Percentiles rank a stretch among this genome's conserved stretches.
These are phyloP conservation scores for Numida meleagris DNA, from an alignment of 2,113 vertebrate species.

Conservation along the genomic window DNA sequence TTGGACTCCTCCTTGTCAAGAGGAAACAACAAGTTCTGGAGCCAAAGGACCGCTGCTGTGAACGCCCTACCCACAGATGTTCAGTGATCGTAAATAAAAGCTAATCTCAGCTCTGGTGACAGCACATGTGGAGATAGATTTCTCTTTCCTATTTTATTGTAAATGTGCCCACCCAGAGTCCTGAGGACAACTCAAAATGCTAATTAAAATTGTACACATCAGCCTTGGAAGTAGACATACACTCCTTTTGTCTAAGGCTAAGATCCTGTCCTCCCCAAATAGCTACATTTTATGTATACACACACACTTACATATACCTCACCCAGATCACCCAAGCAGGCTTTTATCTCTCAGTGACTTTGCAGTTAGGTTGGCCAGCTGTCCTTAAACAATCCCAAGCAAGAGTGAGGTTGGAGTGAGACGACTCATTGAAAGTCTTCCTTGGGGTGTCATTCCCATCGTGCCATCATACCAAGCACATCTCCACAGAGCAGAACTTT, in stretches of 20 bases:
- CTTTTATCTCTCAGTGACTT: neutral
- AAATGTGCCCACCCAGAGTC: neutral
- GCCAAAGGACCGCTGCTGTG: neutral
- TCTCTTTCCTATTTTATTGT: neutral
- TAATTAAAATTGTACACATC: neutral
- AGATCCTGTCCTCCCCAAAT: neutral
- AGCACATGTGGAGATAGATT: neutral
- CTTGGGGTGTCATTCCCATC: neutral
- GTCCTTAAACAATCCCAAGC: neutral
- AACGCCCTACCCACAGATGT: constrained; percentile 22
- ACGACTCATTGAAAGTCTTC: neutral
- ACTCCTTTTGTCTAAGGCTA: neutral
- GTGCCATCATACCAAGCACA: neutral
- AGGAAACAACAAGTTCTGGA: neutral
- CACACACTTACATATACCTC: neutral
- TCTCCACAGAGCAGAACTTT: neutral
- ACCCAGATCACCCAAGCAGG: neutral
- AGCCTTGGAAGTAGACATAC: neutral
- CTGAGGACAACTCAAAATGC: neutral
- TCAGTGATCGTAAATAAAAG: neutral
- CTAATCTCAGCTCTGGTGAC: constrained; percentile 7
- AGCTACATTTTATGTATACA: no score
- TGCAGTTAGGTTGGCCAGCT: neutral
- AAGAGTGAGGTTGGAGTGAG: neutral
- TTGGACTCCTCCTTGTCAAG: neutral